Base-by-base conservation (phyloP, 1,140 invertebrate species). In the Pachyrhynchus sulphureomaculatus region DNA sequence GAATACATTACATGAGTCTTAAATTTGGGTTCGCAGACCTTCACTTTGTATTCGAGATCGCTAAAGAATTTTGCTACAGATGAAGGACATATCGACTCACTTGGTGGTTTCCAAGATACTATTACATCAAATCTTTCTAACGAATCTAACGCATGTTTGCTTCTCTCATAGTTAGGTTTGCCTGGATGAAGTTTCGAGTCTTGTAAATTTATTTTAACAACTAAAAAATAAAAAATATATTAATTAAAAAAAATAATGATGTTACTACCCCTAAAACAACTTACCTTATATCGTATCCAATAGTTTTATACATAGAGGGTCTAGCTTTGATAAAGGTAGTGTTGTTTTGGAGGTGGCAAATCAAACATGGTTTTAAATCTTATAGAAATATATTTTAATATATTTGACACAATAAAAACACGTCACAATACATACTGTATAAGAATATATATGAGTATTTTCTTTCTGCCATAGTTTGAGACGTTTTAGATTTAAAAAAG, bases 51-150 rank as follows among this genome's bases (percentile, higher is more conserved):
- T 3, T 77, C 76, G 32, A 59, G 69, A 54, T 77, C 68, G 23
- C 75, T 18, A 65, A 85, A 83, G 76, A 82, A 85, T 51, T 81
- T 78, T 23, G 83, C 84, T 29, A 84, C 59, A 0, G 84, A 85
- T 12, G 84, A 86, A 44, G 84, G 83, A 65, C 84, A 86, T 15
- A 84, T 49, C 20, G 75, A 75, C 62, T 75, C 72, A 17, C 77
- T 77, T 69, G 79, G 75, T 56, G 83, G 77, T 65, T 83, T 76
- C 84, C 84, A 86, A 26, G 72, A 66, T 33, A 84, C 6, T 44
- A 84, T 74, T 12, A 84, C 68, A 53, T 76, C 75, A 66, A 81
- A 80, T 8, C 65, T 72, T 53, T 70, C 66, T n/a, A 81, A 66
- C 32, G 76, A 70, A 42, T 77, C 64, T 24, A 84, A 70, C 58